Base-by-base conservation (phyloP, 2,888 invertebrate genomes). In the Acanthococcus lagerstroemiae region DNA sequence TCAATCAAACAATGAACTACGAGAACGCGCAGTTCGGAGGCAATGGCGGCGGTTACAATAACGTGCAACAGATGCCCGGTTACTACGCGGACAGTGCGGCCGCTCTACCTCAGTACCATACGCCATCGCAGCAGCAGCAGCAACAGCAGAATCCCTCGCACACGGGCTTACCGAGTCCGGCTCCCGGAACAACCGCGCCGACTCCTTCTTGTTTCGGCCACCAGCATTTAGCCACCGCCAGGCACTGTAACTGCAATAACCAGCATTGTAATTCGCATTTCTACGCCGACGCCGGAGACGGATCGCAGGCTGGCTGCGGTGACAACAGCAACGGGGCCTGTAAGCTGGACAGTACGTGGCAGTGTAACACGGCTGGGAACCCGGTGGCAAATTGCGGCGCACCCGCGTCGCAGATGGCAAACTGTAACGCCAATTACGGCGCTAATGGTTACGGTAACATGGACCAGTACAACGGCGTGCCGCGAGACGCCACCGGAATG, bases 181-280 rank as follows among this genome's bases (percentile, higher is more conserved):
- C 72, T 5, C 72, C 72, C 3, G 73, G 71, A 2, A 69, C 72
- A 3, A 71, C 73, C 5, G 73, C 73, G 0, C 72, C 73, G 2
- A 46, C 69, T 12, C 70, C 69, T 21, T 68, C 69, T 17, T 57
- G 24, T 21, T 63, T 67, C 67, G 68, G 63, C 24, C 70, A 70
- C 12, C 70, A 69, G 6, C 69, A 69, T 45, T 69, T 68, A 24
- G 37, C 63, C 24, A 54, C 52, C 7, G 68, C 72, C 1, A 67
- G 72, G 7, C 71, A 70, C 46, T 72, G 71, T 57, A 74, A 73
- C 67, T 72, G 72, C 58, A 71, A 68, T 68, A 72, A 68, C 25
- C 71, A 73, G 27, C 71, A 74, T 24, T 75, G 76, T 69, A 68
- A 68, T 4, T 68, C 70, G 26, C 73, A 72, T 45, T 67, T 52